Conservation (phyloP, 2,113 vertebrate species). For the Eublepharis macularius region DNA sequence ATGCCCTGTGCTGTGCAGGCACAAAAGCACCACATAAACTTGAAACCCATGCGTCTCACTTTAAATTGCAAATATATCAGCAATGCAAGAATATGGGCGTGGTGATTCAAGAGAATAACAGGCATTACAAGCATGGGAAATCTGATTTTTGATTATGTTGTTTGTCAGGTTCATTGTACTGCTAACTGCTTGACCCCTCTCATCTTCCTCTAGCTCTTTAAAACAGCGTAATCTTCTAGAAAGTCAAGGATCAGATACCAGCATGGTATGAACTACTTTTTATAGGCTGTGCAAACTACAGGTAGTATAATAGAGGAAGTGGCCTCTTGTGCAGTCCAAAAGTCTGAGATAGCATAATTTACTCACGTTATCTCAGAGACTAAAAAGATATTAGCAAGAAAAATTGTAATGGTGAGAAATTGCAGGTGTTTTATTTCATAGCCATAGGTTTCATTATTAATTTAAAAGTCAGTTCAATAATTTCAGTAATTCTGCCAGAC, state of each 20-base stretch:
- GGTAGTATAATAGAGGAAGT: background rate
- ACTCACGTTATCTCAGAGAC: background rate
- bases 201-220: background rate
- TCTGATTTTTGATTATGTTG: too few species aligned
- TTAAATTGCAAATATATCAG: too few species aligned
- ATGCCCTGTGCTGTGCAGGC: too few species aligned
- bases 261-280: background rate
- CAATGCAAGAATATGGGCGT: too few species aligned
- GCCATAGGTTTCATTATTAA: slow-evolving; percentile 37
- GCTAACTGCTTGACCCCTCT: background rate
- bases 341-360: background rate
- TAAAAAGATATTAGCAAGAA: background rate
- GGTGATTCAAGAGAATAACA: too few species aligned
- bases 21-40: too few species aligned
- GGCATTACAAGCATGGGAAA: too few species aligned
- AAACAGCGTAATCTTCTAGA: background rate
- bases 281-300: background rate
- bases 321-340: background rate
- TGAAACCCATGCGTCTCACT: too few species aligned
- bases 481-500: slow-evolving; percentile 35
- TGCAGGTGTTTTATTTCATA: slow-evolving; percentile 5
- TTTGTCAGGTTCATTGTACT: background rate
- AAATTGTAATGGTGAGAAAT: slow-evolving; percentile 21
- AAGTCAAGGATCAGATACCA: too few species aligned
- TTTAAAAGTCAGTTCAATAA: slow-evolving; percentile 39